Percentiles rank a stretch among this genome's conserved stretches.
phyloP scores from a whole-genome alignment of 2,113 vertebrate genomes.

The Antigone vipio region DNA sequence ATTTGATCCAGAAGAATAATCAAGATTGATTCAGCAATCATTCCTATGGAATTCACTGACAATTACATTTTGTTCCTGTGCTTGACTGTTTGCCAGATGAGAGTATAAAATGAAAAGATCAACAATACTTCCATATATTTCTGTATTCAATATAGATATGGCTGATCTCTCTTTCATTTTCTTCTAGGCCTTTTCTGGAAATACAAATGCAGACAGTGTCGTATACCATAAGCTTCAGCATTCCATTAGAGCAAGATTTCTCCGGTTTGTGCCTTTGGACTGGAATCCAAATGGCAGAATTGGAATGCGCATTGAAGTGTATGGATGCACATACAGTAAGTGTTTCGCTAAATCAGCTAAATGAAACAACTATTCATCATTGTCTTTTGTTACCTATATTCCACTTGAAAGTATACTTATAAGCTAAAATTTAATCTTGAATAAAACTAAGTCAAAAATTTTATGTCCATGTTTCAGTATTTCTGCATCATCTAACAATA shows the following conservation, averaged over 20 bases:
- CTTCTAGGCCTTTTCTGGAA: slow-evolving; percentile 82
- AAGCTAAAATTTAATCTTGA: background rate
- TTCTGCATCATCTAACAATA: background rate
- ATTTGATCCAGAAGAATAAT: background rate
- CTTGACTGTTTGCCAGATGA: background rate
- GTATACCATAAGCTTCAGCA: slow-evolving; percentile 83
- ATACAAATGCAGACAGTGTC: slow-evolving; percentile 86
- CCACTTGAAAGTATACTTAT: background rate
- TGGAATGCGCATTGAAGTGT: slow-evolving; percentile 84
- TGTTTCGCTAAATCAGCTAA: slow-evolving; percentile 14
- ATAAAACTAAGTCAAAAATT: background rate
- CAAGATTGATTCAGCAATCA: background rate
- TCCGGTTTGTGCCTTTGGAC: slow-evolving; percentile 82
- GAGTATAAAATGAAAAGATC: background rate
- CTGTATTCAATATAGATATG: background rate
- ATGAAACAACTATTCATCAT: background rate
- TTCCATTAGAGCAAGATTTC: slow-evolving; percentile 81
- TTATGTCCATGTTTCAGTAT: background rate
- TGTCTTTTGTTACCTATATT: background rate
- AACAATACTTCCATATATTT: background rate
- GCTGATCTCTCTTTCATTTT: slow-evolving; percentile 7
- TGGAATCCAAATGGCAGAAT: slow-evolving; percentile 86
- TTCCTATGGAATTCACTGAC: background rate
- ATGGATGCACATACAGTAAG: slow-evolving; percentile 87
- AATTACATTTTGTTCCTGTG: background rate